Conservation (phyloP, 2,113 vertebrate species). For the Pangasianodon gigas region DNA sequence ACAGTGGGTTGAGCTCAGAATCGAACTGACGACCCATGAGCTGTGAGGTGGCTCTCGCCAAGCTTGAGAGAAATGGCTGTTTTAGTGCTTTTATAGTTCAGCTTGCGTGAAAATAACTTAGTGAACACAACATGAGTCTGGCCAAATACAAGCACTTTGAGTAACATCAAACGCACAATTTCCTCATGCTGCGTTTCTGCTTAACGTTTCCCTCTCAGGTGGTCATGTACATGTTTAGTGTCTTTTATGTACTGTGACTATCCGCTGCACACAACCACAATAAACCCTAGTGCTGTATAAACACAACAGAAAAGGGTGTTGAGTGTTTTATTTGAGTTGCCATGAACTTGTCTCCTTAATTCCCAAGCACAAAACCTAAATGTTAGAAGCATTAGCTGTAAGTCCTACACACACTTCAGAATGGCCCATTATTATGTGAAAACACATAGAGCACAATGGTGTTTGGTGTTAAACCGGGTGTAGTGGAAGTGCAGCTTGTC, state of each 20-base stretch:
- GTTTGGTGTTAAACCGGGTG: neutral
- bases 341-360: slow-evolving; percentile 33
- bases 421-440: neutral
- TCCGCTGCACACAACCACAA: neutral
- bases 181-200: neutral
- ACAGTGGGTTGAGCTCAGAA: neutral
- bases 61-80: neutral
- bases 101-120: neutral
- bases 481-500: neutral
- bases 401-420: slow-evolving; percentile 26
- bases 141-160: neutral
- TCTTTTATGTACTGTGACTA: no score
- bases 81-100: neutral
- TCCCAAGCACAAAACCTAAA: slow-evolving; percentile 50
- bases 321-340: slow-evolving; percentile 22
- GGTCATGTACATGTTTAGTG: neutral
- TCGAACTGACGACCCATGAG: neutral
- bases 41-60: neutral
- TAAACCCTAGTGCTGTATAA: neutral
- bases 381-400: slow-evolving; percentile 53
- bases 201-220: neutral
- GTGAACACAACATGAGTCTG: no score
- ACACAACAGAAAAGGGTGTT: neutral
- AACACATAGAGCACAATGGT: neutral
- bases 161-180: neutral